phyloP scores from a whole-genome alignment of 2,888 invertebrate species.

The Theristus sp. region DNA sequence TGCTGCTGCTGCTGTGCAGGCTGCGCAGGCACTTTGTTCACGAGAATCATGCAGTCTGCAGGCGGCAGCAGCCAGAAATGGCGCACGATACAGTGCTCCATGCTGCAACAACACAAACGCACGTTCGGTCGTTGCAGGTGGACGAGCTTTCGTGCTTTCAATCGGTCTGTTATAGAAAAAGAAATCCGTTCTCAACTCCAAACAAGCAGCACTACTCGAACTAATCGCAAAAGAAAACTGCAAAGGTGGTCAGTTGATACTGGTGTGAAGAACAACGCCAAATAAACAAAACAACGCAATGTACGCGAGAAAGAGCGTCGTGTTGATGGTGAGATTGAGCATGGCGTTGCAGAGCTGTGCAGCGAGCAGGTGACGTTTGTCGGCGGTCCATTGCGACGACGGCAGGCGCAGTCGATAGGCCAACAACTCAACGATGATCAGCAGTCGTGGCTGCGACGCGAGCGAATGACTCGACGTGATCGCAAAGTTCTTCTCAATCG shows the following conservation, averaged over 20 bases:
- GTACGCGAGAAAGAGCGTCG: not conserved
- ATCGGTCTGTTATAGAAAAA: too few relatives aligned
- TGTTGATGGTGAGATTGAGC: not conserved
- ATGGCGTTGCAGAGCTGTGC: not conserved
- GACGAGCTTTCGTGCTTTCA: too few relatives aligned
- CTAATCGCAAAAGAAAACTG: too few relatives aligned
- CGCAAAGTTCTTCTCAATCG: too few relatives aligned
- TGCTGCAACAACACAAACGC: not conserved
- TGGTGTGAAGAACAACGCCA: too few relatives aligned
- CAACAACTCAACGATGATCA: not conserved
- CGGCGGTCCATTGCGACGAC: not conserved
- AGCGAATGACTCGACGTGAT: not conserved
- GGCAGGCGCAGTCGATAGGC: not conserved
- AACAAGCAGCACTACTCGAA: too few relatives aligned
- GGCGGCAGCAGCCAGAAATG: not conserved
- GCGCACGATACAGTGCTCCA: not conserved
- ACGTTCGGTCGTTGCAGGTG: too few relatives aligned
- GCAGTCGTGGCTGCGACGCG: not conserved
- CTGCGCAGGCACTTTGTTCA: too few relatives aligned
- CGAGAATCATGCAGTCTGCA: too few relatives aligned
- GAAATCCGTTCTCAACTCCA: too few relatives aligned
- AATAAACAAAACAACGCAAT: not conserved
- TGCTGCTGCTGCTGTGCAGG: too few relatives aligned
- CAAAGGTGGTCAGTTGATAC: too few relatives aligned
- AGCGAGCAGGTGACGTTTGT: not conserved